Percentiles rank a stretch among this genome's conserved stretches.
Conservation (phyloP, 2,888 invertebrate species). For the Ophion costatus region DNA sequence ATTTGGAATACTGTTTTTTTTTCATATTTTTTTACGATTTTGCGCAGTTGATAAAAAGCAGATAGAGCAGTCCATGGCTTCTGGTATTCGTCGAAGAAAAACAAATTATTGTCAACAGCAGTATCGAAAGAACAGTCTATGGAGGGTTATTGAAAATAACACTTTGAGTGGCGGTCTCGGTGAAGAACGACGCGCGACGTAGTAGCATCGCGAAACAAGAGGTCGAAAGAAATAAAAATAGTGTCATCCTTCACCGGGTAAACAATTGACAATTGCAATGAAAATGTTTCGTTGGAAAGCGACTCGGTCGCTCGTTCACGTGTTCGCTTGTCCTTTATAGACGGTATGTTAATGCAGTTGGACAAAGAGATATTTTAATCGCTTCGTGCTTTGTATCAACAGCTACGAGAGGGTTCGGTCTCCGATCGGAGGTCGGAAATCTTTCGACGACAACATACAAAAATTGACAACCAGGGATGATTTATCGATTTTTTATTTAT, state of each 20-base stretch:
- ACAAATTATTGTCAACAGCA: too few species aligned
- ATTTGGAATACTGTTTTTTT: too few species aligned
- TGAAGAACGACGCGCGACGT: slow-evolving; percentile 2
- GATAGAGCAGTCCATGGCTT: too few species aligned
- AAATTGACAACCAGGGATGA: background rate
- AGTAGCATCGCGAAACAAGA: slow-evolving; percentile 8
- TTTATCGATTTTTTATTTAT: background rate
- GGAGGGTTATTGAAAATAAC: background rate
- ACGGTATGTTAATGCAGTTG: background rate
- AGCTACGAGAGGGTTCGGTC: slow-evolving; percentile 6
- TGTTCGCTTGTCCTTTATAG: background rate
- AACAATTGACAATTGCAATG: slow-evolving; percentile 25
- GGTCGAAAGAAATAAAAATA: slow-evolving; percentile 3
- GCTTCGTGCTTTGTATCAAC: slow-evolving; percentile 8
- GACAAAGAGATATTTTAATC: slow-evolving; percentile 38
- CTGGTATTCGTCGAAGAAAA: too few species aligned
- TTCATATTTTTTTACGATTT: too few species aligned
- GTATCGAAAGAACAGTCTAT: too few species aligned
- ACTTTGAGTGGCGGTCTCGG: background rate
- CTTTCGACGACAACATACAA: background rate
- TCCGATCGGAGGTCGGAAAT: background rate
- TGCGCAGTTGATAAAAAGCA: too few species aligned
- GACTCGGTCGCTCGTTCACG: background rate
- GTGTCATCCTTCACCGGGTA: slow-evolving; percentile 14
- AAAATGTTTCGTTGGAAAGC: slow-evolving; percentile 21